Conservation (phyloP, 1,140 invertebrate species). For the Drosophila miranda region DNA sequence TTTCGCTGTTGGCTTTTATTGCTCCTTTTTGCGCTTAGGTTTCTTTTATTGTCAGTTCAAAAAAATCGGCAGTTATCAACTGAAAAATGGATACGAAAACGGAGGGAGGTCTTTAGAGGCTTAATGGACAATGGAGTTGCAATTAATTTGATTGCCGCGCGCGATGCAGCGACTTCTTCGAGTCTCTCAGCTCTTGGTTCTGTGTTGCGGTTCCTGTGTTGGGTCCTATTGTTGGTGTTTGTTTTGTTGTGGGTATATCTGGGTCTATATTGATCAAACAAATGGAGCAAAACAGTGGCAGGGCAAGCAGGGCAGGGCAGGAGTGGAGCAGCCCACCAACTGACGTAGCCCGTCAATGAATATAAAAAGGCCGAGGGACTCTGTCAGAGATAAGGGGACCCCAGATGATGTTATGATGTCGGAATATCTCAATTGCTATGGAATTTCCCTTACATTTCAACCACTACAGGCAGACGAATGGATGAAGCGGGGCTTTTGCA, state of each 20-base stretch:
- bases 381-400: no score
- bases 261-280: slow-evolving; percentile 62
- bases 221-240: slow-evolving; percentile 2
- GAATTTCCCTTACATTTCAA: no score
- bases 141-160: slow-evolving; percentile 48
- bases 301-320: not conserved
- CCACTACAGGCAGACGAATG: no score
- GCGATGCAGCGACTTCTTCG: slow-evolving; percentile 21
- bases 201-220: slow-evolving; percentile 23
- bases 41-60: slow-evolving; percentile 50
- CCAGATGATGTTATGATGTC: no score
- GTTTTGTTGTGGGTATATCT: slow-evolving; percentile 27
- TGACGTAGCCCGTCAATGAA: slow-evolving; percentile 45
- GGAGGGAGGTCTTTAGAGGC: slow-evolving; percentile 2
- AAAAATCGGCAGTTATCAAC: slow-evolving; percentile 61
- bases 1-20: slow-evolving; percentile 1
- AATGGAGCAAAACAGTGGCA: slow-evolving; percentile 4
- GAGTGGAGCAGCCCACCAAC: not conserved
- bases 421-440: no score
- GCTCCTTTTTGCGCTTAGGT: slow-evolving; percentile 23
- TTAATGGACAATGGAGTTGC: slow-evolving; percentile 33
- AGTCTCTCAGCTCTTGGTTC: slow-evolving; percentile 16
- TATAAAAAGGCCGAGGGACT: no score
- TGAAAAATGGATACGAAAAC: not conserved
- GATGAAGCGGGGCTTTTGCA: no score